phyloP scores from a whole-genome alignment of 37 sponge, comb jelly and placozoan genomes.

The Diacarnus erythraeanus region DNA sequence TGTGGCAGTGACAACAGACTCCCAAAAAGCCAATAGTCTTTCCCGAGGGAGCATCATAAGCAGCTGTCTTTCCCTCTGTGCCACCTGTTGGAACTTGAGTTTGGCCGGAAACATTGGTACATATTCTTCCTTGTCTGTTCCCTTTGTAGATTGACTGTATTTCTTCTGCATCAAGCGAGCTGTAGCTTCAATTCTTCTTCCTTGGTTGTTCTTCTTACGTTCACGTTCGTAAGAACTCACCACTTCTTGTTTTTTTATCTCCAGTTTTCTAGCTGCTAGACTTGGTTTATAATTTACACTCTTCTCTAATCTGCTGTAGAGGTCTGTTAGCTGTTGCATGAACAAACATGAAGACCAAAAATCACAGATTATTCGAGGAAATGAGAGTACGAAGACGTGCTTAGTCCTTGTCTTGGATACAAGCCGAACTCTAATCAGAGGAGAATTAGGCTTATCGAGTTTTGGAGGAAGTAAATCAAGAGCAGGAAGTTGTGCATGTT shows the following conservation, averaged over 20 bases:
- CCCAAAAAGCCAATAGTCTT: slow-evolving; percentile 72
- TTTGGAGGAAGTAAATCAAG: background rate
- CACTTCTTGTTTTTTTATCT: slow-evolving; percentile 15
- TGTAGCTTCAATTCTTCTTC: background rate
- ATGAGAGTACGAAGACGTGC: slow-evolving; percentile 64
- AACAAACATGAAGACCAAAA: slow-evolving; percentile 86
- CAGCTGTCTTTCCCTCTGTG: slow-evolving; percentile 68
- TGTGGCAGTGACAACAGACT: slow-evolving; percentile 62
- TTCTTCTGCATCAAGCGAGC: slow-evolving; percentile 7
- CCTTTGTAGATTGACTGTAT: background rate
- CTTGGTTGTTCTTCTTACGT: background rate
- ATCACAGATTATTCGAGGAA: slow-evolving; percentile 70
- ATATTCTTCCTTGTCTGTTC: background rate
- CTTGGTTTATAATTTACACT: slow-evolving; percentile 22
- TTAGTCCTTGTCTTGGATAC: slow-evolving; percentile 40
- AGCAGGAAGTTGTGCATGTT: slow-evolving; percentile 10
- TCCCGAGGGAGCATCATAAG: slow-evolving; percentile 48
- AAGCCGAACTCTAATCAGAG: slow-evolving; percentile 55
- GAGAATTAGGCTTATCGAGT: background rate
- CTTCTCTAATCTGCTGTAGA: slow-evolving; percentile 64
- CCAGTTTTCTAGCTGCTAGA: slow-evolving; percentile 19
- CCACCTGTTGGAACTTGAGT: slow-evolving; percentile 66
- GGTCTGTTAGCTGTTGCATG: slow-evolving; percentile 59
- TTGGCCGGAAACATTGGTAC: slow-evolving; percentile 21
- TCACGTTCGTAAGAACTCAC: slow-evolving; percentile 10